A percentile compares a stretch with the other conserved stretches of the same genome.
Conservation (phyloP, 35 echinoderm and acorn worm genomes). For the Apostichopus japonicus region DNA sequence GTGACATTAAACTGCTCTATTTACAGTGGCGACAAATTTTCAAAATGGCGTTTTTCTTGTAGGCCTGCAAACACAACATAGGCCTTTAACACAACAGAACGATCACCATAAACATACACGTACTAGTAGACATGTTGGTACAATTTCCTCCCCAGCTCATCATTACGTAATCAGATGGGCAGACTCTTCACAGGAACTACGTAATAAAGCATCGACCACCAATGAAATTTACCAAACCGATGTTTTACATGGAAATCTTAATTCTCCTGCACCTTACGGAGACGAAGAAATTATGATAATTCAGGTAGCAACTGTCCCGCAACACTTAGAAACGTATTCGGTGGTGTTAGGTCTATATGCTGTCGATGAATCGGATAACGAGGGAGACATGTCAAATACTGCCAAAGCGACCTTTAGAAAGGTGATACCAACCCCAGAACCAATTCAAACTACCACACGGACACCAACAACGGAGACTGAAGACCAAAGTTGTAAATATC, state of each 20-base stretch:
- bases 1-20: too few relatives aligned
- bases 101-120: too few relatives aligned
- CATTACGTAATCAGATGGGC: neutral
- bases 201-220: neutral
- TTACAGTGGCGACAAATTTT: too few relatives aligned
- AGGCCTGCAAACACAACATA: too few relatives aligned
- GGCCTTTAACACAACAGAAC: too few relatives aligned
- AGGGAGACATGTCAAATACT: constrained; percentile 4
- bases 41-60: too few relatives aligned
- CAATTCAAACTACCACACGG: neutral
- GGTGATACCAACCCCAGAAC: neutral
- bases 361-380: constrained; percentile 11
- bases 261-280: neutral
- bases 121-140: too few relatives aligned
- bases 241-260: constrained; percentile 6
- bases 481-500: too few relatives aligned
- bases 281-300: neutral
- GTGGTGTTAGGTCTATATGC: neutral
- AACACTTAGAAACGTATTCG: neutral
- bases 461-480: too few relatives aligned
- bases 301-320: neutral
- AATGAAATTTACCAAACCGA: neutral
- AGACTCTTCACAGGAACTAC: neutral
- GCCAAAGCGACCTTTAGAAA: neutral
- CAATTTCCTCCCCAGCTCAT: neutral